Percentiles rank a stretch among this genome's conserved stretches.
These are phyloP conservation scores for Mesocentrotus franciscanus DNA, from an alignment of 53 echinoderm and acorn worm species.

Conservation along the genomic window DNA sequence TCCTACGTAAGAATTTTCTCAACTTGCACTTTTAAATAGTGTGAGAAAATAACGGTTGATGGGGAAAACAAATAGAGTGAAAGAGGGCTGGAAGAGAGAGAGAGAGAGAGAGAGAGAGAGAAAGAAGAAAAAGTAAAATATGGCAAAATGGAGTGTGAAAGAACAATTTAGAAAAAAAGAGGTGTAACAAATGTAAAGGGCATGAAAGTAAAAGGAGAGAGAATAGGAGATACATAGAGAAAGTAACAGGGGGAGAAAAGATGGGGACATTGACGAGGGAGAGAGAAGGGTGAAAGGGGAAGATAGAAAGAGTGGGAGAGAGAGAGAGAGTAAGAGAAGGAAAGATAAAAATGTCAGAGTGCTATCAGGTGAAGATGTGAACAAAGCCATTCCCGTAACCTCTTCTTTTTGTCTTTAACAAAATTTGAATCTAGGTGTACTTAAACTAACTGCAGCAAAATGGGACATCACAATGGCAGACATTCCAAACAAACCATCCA, in stretches of 20 bases:
- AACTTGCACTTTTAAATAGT: slow-evolving; percentile 11
- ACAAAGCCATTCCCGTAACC: background rate
- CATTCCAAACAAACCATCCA: background rate
- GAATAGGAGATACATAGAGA: too few species aligned
- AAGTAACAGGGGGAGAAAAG: too few species aligned
- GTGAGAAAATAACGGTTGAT: background rate
- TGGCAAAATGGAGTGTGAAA: background rate
- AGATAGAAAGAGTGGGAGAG: background rate
- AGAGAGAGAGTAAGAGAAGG: background rate
- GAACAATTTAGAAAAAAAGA: background rate
- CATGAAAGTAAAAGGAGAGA: background rate
- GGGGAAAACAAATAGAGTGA: background rate
- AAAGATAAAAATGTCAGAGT: background rate
- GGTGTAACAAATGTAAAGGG: background rate
- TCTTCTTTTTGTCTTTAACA: background rate
- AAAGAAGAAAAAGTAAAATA: background rate
- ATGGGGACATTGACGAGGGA: background rate
- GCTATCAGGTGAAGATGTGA: slow-evolving; percentile 23
- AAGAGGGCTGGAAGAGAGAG: background rate
- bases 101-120: background rate
- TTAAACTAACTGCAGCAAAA: background rate
- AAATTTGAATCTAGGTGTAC: too few species aligned
- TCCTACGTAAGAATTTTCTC: background rate
- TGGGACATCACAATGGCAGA: background rate
- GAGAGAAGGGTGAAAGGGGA: background rate